These are phyloP conservation scores for Drosophila mimetica DNA, from an alignment of 2,888 invertebrate genomes.

Conservation along the genomic window DNA sequence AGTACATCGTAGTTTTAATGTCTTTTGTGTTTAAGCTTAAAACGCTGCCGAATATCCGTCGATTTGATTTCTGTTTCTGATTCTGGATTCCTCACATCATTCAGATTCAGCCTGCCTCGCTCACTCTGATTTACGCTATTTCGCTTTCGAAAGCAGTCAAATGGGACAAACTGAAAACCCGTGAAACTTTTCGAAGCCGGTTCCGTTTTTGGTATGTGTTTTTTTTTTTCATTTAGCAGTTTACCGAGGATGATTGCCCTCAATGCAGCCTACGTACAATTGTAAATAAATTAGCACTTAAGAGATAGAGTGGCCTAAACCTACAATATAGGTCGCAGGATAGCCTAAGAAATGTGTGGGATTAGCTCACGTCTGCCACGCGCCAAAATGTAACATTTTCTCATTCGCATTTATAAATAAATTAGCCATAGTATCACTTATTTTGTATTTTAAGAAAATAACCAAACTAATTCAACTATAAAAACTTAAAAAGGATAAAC, in stretches of 20 bases:
- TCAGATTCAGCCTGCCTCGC: slow-evolving; percentile 26
- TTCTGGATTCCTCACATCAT: slow-evolving; percentile 18
- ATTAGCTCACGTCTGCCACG: slow-evolving; percentile 31
- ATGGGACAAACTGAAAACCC: slow-evolving; percentile 21
- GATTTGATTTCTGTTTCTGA: slow-evolving; percentile 37
- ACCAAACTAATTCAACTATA: slow-evolving; percentile 77
- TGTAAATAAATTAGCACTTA: slow-evolving; percentile 78
- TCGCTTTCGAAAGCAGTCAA: slow-evolving; percentile 22
- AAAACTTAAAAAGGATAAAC: slow-evolving; percentile 56
- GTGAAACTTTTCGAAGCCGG: slow-evolving; percentile 16
- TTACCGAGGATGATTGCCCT: slow-evolving; percentile 28
- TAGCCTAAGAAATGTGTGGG: slow-evolving; percentile 57
- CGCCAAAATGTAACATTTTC: slow-evolving; percentile 48
- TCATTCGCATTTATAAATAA: slow-evolving; percentile 71
- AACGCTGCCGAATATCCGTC: slow-evolving; percentile 64
- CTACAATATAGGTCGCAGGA: slow-evolving; percentile 53
- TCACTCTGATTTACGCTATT: slow-evolving; percentile 30
- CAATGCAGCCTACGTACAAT: slow-evolving; percentile 38
- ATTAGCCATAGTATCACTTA: slow-evolving; percentile 83
- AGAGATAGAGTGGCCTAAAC: slow-evolving; percentile 60
- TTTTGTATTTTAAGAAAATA: slow-evolving; percentile 77
- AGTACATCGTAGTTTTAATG: slow-evolving; percentile 64
- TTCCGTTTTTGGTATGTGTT: slow-evolving; percentile 47
- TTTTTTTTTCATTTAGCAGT: slow-evolving; percentile 24
- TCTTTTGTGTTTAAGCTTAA: slow-evolving; percentile 76